Conservation (phyloP, 2,113 vertebrate species). For the Dendrocopos noguchii region DNA sequence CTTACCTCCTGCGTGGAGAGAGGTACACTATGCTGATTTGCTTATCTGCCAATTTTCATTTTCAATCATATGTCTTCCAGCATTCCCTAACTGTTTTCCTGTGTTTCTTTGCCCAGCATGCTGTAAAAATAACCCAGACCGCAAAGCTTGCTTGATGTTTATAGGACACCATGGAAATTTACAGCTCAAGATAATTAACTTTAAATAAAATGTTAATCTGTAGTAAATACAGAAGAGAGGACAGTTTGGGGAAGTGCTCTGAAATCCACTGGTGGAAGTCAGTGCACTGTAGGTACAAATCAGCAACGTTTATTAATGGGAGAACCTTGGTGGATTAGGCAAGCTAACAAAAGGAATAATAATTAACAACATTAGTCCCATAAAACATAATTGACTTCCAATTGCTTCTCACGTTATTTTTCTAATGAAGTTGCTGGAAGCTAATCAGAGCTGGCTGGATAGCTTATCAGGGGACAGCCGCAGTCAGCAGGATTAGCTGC, state of each 20-base stretch:
- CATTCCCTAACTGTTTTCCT: constrained; percentile 11
- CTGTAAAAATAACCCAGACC: constrained; percentile 36
- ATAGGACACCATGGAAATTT: constrained; percentile 12
- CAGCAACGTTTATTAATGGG: not conserved
- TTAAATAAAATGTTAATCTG: constrained; percentile 20
- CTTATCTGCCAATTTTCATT: not conserved
- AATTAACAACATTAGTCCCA: constrained; percentile 29
- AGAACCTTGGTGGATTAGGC: not conserved
- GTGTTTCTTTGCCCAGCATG: not conserved
- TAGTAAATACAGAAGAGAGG: not conserved
- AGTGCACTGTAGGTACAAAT: not conserved
- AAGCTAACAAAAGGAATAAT: constrained; percentile 12
- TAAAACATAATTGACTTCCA: constrained; percentile 26
- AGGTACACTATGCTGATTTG: not conserved
- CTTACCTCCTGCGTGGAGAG: not conserved
- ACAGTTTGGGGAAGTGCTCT: not conserved
- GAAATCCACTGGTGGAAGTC: not conserved
- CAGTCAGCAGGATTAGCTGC: constrained; percentile 19
- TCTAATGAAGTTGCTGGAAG: constrained; percentile 23
- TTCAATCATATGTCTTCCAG: not conserved
- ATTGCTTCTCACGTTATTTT: constrained; percentile 19
- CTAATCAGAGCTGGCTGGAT: not conserved
- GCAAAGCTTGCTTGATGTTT: constrained; percentile 15
- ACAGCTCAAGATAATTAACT: constrained; percentile 41
- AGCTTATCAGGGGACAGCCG: constrained; percentile 42